Percentiles rank a stretch among this genome's conserved stretches.
These are phyloP conservation scores for Pseudotriccus pelzelni DNA, from an alignment of 2,797 vertebrate genomes.

Conservation along the genomic window DNA sequence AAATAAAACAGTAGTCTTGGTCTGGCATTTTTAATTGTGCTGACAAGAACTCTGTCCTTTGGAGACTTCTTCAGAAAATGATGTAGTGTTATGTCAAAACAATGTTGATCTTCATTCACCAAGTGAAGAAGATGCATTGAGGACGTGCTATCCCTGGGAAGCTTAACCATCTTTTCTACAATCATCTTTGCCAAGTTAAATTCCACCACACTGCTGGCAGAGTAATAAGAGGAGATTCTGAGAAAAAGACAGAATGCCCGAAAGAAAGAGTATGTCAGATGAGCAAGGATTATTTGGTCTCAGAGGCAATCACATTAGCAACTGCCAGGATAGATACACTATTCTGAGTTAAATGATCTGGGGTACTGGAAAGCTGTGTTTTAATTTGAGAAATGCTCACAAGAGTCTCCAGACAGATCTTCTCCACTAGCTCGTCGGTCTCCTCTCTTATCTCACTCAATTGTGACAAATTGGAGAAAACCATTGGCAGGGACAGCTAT, in stretches of 20 bases:
- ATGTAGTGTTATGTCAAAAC: background rate
- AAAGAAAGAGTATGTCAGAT: constrained; percentile 6
- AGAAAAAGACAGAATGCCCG: background rate
- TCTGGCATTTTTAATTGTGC: background rate
- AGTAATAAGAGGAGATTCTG: background rate
- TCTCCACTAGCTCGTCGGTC: background rate
- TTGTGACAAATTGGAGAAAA: constrained; percentile 15
- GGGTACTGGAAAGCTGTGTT: background rate
- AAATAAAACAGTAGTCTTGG: background rate
- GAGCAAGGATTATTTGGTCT: constrained; percentile 1
- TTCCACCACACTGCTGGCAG: background rate
- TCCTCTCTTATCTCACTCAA: background rate
- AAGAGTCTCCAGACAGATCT: background rate
- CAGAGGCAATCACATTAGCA: constrained; percentile 1
- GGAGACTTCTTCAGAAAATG: background rate
- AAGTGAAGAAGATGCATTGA: background rate
- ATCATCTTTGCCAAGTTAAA: background rate
- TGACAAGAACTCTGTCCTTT: background rate
- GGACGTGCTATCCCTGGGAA: background rate
- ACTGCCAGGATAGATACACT: background rate
- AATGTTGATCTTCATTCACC: background rate
- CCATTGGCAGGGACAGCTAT: background rate
- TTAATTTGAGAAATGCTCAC: background rate
- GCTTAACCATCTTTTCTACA: background rate
- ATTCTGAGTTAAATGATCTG: constrained; percentile 12